A percentile compares a stretch with the other conserved stretches of the same genome.
Conservation (phyloP, 2,113 vertebrate genomes). For the Clarias magur region DNA sequence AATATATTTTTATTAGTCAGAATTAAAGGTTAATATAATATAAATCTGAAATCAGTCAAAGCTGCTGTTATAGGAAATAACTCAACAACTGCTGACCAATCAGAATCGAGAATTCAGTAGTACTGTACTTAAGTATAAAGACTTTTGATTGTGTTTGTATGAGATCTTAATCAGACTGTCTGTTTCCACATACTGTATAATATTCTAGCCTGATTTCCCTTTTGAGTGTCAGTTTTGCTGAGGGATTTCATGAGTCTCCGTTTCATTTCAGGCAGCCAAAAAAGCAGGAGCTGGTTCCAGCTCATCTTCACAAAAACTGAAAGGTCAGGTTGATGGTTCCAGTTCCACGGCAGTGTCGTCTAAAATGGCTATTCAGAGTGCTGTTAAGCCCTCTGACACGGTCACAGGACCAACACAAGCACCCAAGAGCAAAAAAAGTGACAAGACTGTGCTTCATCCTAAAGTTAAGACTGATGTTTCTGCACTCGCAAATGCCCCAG, state of each 20-base stretch:
- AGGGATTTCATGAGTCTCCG: background rate
- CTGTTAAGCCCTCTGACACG: background rate
- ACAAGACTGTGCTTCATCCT: background rate
- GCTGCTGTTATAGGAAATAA: background rate
- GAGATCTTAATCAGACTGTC: background rate
- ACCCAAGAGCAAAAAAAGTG: background rate
- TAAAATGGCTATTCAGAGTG: conserved; percentile 70
- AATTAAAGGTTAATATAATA: background rate
- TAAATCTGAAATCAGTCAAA: background rate
- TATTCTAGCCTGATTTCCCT: background rate
- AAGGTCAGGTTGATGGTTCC: conserved; percentile 31
- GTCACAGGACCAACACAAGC: background rate
- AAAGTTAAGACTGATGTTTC: background rate
- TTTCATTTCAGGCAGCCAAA: conserved; percentile 61
- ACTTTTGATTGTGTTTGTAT: background rate
- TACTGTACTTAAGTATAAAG: background rate
- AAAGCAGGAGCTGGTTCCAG: conserved; percentile 29
- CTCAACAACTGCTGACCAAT: background rate
- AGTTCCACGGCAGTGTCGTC: conserved; percentile 63
- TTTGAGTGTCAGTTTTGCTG: background rate
- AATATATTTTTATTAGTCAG: too few relatives aligned
- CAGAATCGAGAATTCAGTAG: background rate
- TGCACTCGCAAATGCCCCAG: background rate
- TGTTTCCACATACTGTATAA: background rate
- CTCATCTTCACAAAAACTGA: conserved; percentile 29